A percentile compares a stretch with the other conserved stretches of the same genome.
Evolutionary conservation across 2,888 invertebrate genomes (phyloP).

Genomic region (Dendrolimus pini): DNA sequence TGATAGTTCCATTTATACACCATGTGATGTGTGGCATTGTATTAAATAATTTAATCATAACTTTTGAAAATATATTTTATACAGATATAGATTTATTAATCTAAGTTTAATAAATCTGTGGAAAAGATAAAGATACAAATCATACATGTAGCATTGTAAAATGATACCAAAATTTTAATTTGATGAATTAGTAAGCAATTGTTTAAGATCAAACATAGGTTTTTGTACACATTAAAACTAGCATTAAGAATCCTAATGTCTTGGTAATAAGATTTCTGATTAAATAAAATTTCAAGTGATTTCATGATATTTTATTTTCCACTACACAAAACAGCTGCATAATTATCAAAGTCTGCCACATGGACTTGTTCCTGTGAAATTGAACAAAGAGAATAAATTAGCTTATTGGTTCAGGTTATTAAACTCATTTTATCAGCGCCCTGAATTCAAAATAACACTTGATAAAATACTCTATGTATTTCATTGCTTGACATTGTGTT

Average conservation of each 20-base stretch:
- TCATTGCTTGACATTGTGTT: no score
- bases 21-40: no score
- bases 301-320: slow-evolving; percentile 14
- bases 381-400: not conserved
- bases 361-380: slow-evolving; percentile 82
- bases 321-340: slow-evolving; percentile 62
- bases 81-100: no score
- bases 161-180: no score
- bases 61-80: no score
- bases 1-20: no score
- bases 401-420: not conserved
- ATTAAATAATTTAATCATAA: no score
- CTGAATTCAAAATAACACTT: not conserved
- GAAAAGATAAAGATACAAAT: no score
- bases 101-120: no score
- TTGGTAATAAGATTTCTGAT: slow-evolving; percentile 50
- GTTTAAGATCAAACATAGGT: not conserved
- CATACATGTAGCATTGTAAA: no score
- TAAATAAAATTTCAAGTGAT: slow-evolving; percentile 58
- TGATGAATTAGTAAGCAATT: no score
- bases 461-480: not conserved
- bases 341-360: slow-evolving; percentile 78
- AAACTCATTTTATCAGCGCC: not conserved
- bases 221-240: not conserved
- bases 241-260: slow-evolving; percentile 25